Conservation (phyloP, 2,797 vertebrate species). For the Xenopus petersii region DNA sequence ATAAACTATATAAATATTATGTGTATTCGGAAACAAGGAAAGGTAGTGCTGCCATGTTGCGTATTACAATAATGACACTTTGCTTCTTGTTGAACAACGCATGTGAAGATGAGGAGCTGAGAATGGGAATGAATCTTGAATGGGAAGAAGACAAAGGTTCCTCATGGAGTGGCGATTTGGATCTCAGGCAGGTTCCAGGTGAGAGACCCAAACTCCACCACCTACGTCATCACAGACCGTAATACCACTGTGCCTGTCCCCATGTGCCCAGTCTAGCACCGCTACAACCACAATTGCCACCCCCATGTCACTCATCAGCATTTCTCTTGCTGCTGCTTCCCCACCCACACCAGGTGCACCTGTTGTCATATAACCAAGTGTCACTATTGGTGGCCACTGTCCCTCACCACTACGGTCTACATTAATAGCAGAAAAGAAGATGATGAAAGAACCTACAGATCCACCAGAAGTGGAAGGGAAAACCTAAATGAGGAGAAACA, state of each 20-base stretch:
- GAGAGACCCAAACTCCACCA: background rate
- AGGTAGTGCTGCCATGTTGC: too few species aligned
- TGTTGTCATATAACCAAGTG: constrained; percentile 48
- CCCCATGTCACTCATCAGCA: constrained; percentile 10
- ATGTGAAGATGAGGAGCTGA: constrained; percentile 63
- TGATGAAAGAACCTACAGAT: constrained; percentile 42
- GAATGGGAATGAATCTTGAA: constrained; percentile 77
- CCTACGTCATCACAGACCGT: constrained; percentile 37
- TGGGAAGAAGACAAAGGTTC: constrained; percentile 63
- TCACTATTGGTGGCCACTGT: constrained; percentile 55
- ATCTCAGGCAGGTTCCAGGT: constrained; percentile 56
- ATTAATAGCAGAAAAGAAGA: constrained; percentile 36
- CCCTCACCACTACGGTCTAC: constrained; percentile 37
- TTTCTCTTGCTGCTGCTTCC: constrained; percentile 44
- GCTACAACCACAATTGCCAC: constrained; percentile 42
- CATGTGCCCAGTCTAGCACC: constrained; percentile 29
- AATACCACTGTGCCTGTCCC: background rate
- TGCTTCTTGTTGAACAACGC: constrained; percentile 46
- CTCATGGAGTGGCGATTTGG: constrained; percentile 63
- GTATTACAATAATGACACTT: too few species aligned
- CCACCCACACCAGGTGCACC: constrained; percentile 20
- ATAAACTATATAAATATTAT: too few species aligned
- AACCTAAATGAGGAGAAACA: constrained; percentile 32
- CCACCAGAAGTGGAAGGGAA: constrained; percentile 50
- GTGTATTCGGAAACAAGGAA: too few species aligned